A percentile compares a stretch with the other conserved stretches of the same genome.
These are phyloP conservation scores for Hylaea fasciaria DNA, from an alignment of 2,888 invertebrate species.

Conservation along the genomic window DNA sequence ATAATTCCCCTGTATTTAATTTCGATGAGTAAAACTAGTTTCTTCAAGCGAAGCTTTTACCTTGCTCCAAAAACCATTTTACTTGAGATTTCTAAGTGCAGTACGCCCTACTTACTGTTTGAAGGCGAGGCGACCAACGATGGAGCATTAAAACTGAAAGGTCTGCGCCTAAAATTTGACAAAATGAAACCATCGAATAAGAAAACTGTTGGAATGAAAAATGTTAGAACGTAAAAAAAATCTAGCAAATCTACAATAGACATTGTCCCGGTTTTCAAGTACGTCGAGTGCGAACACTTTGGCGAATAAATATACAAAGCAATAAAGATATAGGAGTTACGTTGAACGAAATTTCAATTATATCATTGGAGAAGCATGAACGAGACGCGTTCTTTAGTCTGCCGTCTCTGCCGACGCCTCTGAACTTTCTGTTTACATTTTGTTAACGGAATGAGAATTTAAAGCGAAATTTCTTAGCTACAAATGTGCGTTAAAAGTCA, in stretches of 20 bases:
- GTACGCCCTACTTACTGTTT: not conserved
- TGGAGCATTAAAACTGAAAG: too few relatives aligned
- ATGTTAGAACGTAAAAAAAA: slow-evolving; percentile 1
- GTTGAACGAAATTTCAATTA: slow-evolving; percentile 78
- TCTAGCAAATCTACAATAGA: not conserved
- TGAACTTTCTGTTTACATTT: slow-evolving; percentile 77
- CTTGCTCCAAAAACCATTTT: too few relatives aligned
- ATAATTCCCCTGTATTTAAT: too few relatives aligned
- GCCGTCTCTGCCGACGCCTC: slow-evolving; percentile 53
- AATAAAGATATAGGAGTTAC: slow-evolving; percentile 59
- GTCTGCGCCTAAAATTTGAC: too few relatives aligned
- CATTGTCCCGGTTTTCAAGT: slow-evolving; percentile 6
- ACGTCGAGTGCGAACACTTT: slow-evolving; percentile 13
- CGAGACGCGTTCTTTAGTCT: slow-evolving; percentile 55
- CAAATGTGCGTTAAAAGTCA: slow-evolving; percentile 71
- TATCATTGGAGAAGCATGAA: slow-evolving; percentile 57
- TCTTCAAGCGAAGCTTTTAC: too few relatives aligned
- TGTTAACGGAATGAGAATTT: slow-evolving; percentile 79
- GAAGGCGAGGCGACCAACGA: not conserved
- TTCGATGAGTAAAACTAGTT: too few relatives aligned
- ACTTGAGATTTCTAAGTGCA: not conserved
- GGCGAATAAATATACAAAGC: slow-evolving; percentile 38
- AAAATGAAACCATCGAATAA: not conserved
- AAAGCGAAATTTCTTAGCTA: slow-evolving; percentile 74
- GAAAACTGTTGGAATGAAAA: slow-evolving; percentile 1